Evolutionary conservation across 2,797 vertebrate species (phyloP), one percentile per base, ranked within the genome.

Genomic region (Tamandua tetradactyla): DNA sequence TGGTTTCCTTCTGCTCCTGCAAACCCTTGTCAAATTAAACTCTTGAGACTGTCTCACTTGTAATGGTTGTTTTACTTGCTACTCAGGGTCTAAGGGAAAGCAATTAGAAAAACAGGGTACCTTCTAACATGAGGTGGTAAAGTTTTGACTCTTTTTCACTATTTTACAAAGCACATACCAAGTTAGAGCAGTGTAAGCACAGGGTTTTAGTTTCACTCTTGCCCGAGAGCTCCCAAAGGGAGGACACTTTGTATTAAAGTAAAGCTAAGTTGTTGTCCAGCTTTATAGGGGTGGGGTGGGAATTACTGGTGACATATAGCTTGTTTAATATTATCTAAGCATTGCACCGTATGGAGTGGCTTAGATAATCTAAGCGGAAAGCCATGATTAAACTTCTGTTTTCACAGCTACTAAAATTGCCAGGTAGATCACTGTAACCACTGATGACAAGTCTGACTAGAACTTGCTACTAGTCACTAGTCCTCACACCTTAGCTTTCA

Each of bases 361-460:
- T 80, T 59, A 40, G 84, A 49, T 55, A 14, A 66, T n/a, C 15
- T 8, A 35, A 68, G 55, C 20, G n/a, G 74, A 47, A 61, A 40
- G 61, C 59, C 52, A 18, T 30, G 61, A 52, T 35, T 30, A 7
- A 23, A n/a, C 27, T 35, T n/a, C 59, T 30, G 2, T 79, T 27
- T 13, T 3, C 22, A 30, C 35, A 25, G 47, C 61, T 30, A 22
- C 69, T 1, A 25, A 44, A 40, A 18, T 25, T 10, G n/a, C 59
- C 49, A 2, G 9, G 1, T 15, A 64, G 57, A 22, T 17, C 40
- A 7, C 30, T 30, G n/a, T 91, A 71, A 22, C 74, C 37, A 3
- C 0, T 0, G 64, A 44, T 7, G 32, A 49, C 27, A 7, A 57
- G 27, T 27, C n/a, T n/a, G n/a, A n/a, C n/a, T n/a, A n/a, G n/a